Evolutionary conservation across 1,140 invertebrate species (phyloP).

Genomic region (Hyles vespertilio): DNA sequence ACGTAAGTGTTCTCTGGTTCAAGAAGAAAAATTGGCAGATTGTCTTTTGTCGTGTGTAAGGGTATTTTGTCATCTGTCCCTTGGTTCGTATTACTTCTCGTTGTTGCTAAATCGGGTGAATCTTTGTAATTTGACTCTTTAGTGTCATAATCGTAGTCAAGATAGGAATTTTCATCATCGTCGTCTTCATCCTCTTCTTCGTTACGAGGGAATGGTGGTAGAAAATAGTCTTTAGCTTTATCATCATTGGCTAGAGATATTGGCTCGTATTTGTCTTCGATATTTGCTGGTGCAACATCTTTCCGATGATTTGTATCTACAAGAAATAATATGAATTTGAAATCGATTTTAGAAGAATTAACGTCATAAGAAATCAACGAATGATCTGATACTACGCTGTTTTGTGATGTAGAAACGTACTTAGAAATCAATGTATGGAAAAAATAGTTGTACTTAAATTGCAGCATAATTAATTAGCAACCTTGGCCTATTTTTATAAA

Average conservation of each 20-base stretch:
- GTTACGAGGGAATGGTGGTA: conserved; percentile 50
- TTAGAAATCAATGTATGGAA: too few relatives aligned
- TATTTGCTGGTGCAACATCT: conserved; percentile 39
- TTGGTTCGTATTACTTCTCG: conserved; percentile 26
- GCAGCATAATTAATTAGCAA: too few relatives aligned
- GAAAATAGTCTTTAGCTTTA: conserved; percentile 56
- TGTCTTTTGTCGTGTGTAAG: conserved; percentile 74
- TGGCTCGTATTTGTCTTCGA: conserved; percentile 41
- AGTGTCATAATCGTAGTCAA: conserved; percentile 62
- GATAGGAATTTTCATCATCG: conserved; percentile 47
- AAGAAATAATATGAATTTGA: conserved; percentile 15
- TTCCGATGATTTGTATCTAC: conserved; percentile 37
- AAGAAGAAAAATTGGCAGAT: conserved; percentile 85
- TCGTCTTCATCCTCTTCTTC: conserved; percentile 59
- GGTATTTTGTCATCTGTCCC: conserved; percentile 71
- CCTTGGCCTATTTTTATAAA: too few relatives aligned
- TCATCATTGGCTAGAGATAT: conserved; percentile 27
- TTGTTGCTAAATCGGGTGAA: conserved; percentile 44
- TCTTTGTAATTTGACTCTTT: conserved; percentile 68
- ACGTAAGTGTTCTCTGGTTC: conserved; percentile 90
- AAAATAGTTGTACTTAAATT: too few relatives aligned
- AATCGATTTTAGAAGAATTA: background rate
- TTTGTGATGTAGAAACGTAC: too few relatives aligned
- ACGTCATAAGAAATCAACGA: background rate
- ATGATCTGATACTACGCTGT: too few relatives aligned